These are phyloP conservation scores for Pangasius macronema DNA, from an alignment of 2,797 vertebrate genomes.

Conservation along the genomic window DNA sequence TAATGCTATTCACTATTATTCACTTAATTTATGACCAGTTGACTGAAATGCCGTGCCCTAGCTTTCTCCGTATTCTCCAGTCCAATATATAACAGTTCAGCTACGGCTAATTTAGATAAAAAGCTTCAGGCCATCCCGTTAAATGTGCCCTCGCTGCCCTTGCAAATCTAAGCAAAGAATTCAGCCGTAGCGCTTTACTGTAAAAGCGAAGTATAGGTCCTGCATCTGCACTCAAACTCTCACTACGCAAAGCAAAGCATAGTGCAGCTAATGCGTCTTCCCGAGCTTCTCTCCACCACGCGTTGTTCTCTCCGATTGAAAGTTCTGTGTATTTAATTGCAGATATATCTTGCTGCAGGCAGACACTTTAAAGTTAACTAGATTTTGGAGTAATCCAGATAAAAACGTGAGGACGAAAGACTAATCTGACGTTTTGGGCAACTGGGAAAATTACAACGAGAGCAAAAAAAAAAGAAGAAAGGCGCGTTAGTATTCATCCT, in stretches of 20 bases:
- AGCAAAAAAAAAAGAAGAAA: neutral
- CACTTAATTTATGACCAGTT: neutral
- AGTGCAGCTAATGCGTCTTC: constrained; percentile 33
- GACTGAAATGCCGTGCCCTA: neutral
- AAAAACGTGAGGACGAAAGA: no score
- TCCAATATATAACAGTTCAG: neutral
- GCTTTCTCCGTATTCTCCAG: neutral
- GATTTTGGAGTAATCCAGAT: no score
- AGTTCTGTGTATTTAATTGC: constrained; percentile 32
- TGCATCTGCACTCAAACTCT: neutral
- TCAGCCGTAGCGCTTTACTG: neutral
- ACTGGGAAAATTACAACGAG: constrained; percentile 1
- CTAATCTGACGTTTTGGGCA: no score
- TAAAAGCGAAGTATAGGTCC: constrained; percentile 19
- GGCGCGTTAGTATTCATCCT: neutral
- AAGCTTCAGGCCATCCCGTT: neutral
- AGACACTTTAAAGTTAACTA: no score
- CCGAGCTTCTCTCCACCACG: neutral
- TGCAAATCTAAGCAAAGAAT: neutral
- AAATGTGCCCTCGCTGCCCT: neutral
- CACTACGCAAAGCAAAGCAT: constrained; percentile 8
- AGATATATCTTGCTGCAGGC: constrained; percentile 33
- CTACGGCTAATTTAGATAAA: constrained; percentile 19
- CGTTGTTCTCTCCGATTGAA: constrained; percentile 27
- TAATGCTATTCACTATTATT: neutral